These are phyloP conservation scores for Numenius arquata DNA, from an alignment of 2,113 vertebrate genomes.

Conservation along the genomic window DNA sequence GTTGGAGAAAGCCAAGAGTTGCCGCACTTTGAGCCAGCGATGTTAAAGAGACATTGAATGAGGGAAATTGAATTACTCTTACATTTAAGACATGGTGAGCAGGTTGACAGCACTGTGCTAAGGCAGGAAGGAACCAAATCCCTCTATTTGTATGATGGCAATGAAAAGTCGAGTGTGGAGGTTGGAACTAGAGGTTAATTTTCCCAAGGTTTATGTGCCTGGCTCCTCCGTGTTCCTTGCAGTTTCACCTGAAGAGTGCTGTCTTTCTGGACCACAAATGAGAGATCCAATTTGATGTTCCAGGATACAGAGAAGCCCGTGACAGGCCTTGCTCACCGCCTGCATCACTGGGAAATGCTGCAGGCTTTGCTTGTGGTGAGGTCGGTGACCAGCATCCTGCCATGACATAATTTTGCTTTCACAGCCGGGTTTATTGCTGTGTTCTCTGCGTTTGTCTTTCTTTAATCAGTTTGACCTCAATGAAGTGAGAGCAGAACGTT, in stretches of 20 bases:
- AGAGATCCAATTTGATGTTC: not conserved
- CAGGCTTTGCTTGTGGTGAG: not conserved
- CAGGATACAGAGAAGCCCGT: not conserved
- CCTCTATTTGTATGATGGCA: rapidly evolving
- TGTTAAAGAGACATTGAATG: not conserved
- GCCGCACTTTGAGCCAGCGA: not conserved
- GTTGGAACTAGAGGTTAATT: not conserved
- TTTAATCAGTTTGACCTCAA: not conserved
- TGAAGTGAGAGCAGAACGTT: not conserved
- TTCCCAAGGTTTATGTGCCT: not conserved
- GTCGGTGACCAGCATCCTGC: not conserved
- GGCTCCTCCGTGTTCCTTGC: not conserved
- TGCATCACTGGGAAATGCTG: not conserved
- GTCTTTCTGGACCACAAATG: not conserved
- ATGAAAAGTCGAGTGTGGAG: not conserved
- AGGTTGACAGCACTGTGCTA: not conserved
- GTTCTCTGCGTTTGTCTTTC: not conserved
- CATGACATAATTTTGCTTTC: not conserved
- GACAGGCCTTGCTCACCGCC: not conserved
- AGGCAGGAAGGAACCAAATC: not conserved
- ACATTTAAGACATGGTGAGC: not conserved
- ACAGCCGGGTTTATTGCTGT: not conserved
- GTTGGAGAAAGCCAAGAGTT: not conserved
- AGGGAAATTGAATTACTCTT: not conserved
- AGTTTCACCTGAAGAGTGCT: not conserved